phyloP scores from a whole-genome alignment of 1,140 invertebrate genomes.

The Lepidurus arcticus region DNA sequence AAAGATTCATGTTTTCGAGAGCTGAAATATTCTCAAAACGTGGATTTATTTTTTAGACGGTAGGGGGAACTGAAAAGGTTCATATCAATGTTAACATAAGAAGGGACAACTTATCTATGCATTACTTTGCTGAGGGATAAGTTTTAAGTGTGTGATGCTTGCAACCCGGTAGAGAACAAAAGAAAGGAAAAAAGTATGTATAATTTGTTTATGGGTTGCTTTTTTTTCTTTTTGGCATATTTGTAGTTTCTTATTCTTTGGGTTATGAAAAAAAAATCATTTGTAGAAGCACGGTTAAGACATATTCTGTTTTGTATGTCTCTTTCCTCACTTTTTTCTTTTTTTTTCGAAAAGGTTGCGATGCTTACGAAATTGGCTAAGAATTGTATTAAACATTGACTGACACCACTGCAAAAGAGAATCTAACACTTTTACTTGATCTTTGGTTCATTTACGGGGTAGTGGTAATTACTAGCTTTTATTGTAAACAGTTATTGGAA shows the following conservation, averaged over 20 bases:
- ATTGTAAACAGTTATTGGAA: neutral
- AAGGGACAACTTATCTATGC: neutral
- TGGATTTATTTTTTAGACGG: neutral
- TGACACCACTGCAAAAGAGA: neutral
- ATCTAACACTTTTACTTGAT: neutral
- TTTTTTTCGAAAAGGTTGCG: neutral
- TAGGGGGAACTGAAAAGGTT: constrained; percentile 12
- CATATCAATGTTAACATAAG: neutral
- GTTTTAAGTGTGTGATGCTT: neutral
- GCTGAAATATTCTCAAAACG: neutral
- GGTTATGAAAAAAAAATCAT: neutral
- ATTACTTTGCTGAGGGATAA: neutral
- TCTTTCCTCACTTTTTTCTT: neutral
- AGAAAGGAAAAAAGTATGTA: neutral
- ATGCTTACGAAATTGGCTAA: neutral
- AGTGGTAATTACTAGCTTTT: neutral
- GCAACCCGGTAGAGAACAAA: neutral
- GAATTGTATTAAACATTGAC: neutral
- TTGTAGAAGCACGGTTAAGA: no score
- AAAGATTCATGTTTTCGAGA: neutral
- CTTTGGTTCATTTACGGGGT: neutral
- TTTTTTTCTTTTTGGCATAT: neutral
- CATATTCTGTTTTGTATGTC: neutral
- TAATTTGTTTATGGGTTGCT: neutral
- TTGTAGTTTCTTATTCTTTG: neutral